Percentiles rank a stretch among this genome's conserved stretches.
Conservation (phyloP, 64 coral and sea anemone species). For the Montipora foliosa region DNA sequence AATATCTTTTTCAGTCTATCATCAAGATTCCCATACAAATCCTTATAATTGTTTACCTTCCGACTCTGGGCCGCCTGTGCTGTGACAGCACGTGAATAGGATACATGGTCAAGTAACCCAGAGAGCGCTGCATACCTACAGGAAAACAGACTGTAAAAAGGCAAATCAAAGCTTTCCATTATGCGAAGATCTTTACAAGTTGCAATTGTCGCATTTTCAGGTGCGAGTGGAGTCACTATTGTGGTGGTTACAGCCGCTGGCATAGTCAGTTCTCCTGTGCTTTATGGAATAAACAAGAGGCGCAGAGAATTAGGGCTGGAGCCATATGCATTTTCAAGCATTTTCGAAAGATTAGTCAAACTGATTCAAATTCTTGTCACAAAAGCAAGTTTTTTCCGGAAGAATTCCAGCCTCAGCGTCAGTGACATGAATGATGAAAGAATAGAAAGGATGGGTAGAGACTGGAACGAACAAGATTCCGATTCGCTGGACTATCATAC, state of each 20-base stretch:
- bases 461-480: neutral
- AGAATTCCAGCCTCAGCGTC: neutral
- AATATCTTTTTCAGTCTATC: no score
- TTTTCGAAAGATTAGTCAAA: neutral
- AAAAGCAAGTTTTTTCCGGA: neutral
- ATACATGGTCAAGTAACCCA: no score
- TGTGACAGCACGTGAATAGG: no score
- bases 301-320: neutral
- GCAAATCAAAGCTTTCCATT: neutral
- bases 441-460: neutral
- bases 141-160: no score
- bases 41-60: no score
- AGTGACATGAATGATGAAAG: neutral
- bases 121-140: no score
- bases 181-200: neutral
- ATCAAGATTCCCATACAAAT: no score
- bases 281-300: slow-evolving; percentile 2
- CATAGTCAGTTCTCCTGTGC: neutral
- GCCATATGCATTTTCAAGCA: neutral
- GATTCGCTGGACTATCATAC: neutral
- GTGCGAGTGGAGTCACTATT: neutral
- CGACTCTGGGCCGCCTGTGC: no score
- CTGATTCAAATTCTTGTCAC: slow-evolving; percentile 9
- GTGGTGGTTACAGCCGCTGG: slow-evolving; percentile 17
- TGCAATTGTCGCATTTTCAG: neutral